Evolutionary conservation across 2,797 vertebrate species (phyloP).

Genomic region (Distichodus sexfasciatus): DNA sequence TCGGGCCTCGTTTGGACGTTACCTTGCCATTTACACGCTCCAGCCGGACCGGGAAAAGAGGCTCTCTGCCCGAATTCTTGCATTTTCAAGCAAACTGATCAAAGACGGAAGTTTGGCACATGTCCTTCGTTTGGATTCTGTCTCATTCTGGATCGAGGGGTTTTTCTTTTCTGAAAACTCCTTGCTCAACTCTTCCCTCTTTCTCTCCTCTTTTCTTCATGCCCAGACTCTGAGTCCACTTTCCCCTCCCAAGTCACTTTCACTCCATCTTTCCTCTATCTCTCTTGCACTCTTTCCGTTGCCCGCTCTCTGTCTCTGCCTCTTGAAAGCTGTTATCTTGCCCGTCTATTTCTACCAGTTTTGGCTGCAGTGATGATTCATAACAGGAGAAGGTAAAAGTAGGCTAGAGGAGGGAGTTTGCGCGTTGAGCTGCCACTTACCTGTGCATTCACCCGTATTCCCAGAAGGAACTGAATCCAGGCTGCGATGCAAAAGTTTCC

Average conservation of each 20-base stretch:
- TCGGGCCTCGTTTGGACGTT: neutral
- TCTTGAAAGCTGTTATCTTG: neutral
- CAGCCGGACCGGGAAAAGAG: neutral
- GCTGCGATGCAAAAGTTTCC: constrained; percentile 13
- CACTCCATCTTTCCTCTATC: too few relatives aligned
- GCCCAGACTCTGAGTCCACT: too few relatives aligned
- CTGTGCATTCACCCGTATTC: neutral
- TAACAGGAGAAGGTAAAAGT: constrained; percentile 31
- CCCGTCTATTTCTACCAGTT: neutral
- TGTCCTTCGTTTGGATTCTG: neutral
- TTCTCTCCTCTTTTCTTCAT: too few relatives aligned
- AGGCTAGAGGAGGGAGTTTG: constrained; percentile 4
- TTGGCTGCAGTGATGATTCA: constrained; percentile 24
- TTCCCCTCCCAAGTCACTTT: too few relatives aligned
- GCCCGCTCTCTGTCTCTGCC: neutral
- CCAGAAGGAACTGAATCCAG: constrained; percentile 22
- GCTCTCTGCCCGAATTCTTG: constrained; percentile 1
- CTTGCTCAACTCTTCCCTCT: too few relatives aligned
- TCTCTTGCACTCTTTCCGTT: neutral
- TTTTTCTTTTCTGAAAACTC: too few relatives aligned
- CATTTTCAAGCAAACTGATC: neutral
- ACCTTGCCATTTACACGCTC: neutral
- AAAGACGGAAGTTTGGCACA: neutral
- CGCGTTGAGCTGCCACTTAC: neutral
- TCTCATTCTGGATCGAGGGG: neutral